A percentile compares a stretch with the other conserved stretches of the same genome.
phyloP scores from a whole-genome alignment of 92 coral and sea anemone genomes.

The Chrysogorgia sp. region DNA sequence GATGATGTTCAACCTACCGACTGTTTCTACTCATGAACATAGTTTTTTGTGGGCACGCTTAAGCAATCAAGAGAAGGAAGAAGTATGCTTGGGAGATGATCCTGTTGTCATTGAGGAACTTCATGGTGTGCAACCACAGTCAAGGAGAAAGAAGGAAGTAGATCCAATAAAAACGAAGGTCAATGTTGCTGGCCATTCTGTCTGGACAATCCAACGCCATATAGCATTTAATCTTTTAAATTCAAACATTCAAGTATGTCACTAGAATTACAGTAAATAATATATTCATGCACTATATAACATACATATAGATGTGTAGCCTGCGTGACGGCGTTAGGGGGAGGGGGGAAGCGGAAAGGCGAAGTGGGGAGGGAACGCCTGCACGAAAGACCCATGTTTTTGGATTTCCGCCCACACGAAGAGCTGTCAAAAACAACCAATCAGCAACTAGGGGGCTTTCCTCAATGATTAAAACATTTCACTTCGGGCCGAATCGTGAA shows the following conservation, averaged over 20 bases:
- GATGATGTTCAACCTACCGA: no score
- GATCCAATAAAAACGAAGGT: conserved; percentile 60
- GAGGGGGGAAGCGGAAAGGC: no score
- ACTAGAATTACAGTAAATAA: conserved; percentile 25
- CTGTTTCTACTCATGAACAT: conserved; percentile 50
- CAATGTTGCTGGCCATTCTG: conserved; percentile 60
- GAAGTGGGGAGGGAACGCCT: no score
- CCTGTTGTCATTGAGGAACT: conserved; percentile 25
- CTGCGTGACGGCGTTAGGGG: no score
- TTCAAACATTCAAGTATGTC: conserved; percentile 41
- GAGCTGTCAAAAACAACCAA: no score
- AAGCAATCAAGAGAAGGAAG: conserved; percentile 35
- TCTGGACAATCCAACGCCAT: conserved; percentile 48
- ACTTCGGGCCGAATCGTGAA: no score
- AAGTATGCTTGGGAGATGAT: conserved; percentile 33
- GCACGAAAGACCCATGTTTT: no score
- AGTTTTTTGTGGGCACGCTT: conserved; percentile 2
- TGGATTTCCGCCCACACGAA: no score
- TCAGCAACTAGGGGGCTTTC: no score
- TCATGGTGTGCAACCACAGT: conserved; percentile 43
- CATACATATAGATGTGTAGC: background rate
- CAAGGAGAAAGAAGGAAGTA: conserved; percentile 5
- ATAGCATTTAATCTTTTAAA: conserved; percentile 36
- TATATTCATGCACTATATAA: background rate
- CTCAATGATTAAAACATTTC: no score